A percentile compares a stretch with the other conserved stretches of the same genome.
Evolutionary conservation across 2,888 invertebrate species (phyloP).

Genomic region (Chelonus formosanus): DNA sequence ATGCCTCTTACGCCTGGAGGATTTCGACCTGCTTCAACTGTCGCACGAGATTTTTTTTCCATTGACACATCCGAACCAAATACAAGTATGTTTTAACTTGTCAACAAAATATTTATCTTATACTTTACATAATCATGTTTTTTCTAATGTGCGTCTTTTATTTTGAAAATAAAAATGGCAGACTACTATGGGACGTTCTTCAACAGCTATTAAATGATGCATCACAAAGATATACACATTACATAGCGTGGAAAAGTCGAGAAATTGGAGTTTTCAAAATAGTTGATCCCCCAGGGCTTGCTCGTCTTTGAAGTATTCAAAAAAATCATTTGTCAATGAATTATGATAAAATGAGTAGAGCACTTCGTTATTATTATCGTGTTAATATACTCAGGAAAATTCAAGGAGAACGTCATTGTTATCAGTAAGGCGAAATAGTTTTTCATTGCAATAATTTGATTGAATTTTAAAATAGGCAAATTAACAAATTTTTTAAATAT

Average conservation of each 20-base stretch:
- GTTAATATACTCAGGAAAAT: constrained; percentile 95
- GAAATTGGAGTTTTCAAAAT: constrained; percentile 96
- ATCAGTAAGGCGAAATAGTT: constrained; percentile 78
- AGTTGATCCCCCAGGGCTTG: constrained; percentile 92
- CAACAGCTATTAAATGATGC: constrained; percentile 93
- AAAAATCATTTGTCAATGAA: constrained; percentile 98
- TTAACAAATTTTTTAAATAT: background rate
- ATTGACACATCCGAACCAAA: constrained; percentile 84
- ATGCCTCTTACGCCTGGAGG: constrained; percentile 62
- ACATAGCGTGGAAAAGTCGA: constrained; percentile 94
- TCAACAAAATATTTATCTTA: background rate
- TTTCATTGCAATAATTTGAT: too few species aligned
- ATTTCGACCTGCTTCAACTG: constrained; percentile 65
- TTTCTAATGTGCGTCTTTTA: constrained; percentile 34
- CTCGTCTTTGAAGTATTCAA: constrained; percentile 97
- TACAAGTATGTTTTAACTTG: constrained; percentile 75
- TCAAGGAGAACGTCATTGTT: constrained; percentile 95
- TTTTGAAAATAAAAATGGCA: constrained; percentile 76
- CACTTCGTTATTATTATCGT: constrained; percentile 93
- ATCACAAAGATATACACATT: constrained; percentile 88
- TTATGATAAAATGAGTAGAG: constrained; percentile 97
- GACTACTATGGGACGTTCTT: constrained; percentile 94
- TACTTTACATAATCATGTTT: too few species aligned
- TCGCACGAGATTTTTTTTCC: constrained; percentile 80
- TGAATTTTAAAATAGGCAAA: too few species aligned